Evolutionary conservation across 2,113 vertebrate species (phyloP).

Genomic region (Tamias sibiricus): DNA sequence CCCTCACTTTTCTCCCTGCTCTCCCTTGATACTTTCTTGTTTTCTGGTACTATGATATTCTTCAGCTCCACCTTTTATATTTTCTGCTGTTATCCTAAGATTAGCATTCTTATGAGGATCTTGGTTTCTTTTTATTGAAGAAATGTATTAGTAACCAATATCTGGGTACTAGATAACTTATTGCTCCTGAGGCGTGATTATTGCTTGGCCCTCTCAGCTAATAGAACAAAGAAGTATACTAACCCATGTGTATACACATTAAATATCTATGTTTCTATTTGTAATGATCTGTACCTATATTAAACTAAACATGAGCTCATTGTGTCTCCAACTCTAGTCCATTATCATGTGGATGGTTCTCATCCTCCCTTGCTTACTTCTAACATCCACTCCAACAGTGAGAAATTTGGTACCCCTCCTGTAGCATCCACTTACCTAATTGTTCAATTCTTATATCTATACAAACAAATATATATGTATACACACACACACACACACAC

Average conservation of each 20-base stretch:
- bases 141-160: not conserved
- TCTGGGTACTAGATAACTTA: not conserved
- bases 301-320: not conserved
- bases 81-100: not conserved
- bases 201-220: not conserved
- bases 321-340: not conserved
- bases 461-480: not conserved
- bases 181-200: not conserved
- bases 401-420: not conserved
- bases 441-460: not conserved
- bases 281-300: not conserved
- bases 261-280: not conserved
- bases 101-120: not conserved
- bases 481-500: too few relatives aligned
- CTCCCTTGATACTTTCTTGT: not conserved
- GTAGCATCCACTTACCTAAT: not conserved
- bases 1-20: too few relatives aligned
- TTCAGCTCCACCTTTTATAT: not conserved
- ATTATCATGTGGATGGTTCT: not conserved
- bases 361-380: not conserved
- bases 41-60: not conserved
- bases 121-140: not conserved
- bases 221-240: not conserved
- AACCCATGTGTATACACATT: not conserved
- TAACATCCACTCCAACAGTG: not conserved